Conservation (phyloP, 2,113 vertebrate species). For the Oplegnathus fasciatus region DNA sequence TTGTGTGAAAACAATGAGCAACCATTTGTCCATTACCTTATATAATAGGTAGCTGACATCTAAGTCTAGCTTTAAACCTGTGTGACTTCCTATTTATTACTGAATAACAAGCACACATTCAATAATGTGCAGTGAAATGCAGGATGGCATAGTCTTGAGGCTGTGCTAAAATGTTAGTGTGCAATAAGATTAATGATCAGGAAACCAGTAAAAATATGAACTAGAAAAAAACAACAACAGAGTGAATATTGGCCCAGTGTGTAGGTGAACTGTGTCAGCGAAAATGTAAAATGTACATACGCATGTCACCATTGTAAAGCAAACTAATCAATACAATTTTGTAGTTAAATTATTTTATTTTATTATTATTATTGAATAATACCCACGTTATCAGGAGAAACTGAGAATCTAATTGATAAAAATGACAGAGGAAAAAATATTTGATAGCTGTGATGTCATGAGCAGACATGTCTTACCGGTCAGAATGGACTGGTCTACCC, state of each 20-base stretch:
- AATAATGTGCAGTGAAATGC: not conserved
- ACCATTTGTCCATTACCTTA: not conserved
- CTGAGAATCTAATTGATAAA: not conserved
- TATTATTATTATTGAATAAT: not conserved
- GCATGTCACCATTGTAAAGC: not conserved
- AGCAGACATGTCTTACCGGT: slow-evolving; percentile 87
- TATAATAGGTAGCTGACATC: not conserved
- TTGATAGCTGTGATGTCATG: not conserved
- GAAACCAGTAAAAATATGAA: no score
- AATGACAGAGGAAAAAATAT: not conserved
- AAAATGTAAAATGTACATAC: not conserved
- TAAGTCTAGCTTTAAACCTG: not conserved
- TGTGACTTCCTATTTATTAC: slow-evolving; percentile 8
- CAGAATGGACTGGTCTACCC: slow-evolving; percentile 98
- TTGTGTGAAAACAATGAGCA: not conserved
- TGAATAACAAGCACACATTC: not conserved
- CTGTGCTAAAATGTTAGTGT: not conserved
- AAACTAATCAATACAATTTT: not conserved
- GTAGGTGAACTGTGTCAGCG: not conserved
- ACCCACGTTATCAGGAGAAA: not conserved
- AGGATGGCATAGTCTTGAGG: not conserved
- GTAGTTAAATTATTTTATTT: not conserved
- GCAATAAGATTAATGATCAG: not conserved
- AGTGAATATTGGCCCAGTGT: not conserved
- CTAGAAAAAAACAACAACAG: not conserved